Evolutionary conservation across 2,888 invertebrate species (phyloP).

Genomic region (Siphlonurus alternatus): DNA sequence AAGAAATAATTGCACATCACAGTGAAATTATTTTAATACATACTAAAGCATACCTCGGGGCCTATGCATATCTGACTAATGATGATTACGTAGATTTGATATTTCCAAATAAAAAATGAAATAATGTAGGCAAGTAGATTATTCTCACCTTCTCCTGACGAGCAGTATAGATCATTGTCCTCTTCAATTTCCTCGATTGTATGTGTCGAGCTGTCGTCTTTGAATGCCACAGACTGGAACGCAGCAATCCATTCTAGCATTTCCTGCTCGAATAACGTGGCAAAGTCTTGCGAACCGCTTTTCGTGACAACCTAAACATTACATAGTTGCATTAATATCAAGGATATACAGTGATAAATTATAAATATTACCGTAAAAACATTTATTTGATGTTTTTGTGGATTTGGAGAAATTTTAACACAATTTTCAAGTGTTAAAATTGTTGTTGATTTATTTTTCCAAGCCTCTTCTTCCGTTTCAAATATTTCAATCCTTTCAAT

Average conservation of each 20-base stretch:
- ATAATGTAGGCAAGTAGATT: too few species aligned
- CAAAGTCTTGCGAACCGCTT: slow-evolving; percentile 39
- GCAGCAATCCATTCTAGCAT: slow-evolving; percentile 62
- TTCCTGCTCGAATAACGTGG: slow-evolving; percentile 45
- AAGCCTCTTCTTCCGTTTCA: slow-evolving; percentile 56
- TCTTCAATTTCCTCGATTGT: slow-evolving; percentile 73
- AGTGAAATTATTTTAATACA: too few species aligned
- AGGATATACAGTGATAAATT: too few species aligned
- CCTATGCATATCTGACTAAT: too few species aligned
- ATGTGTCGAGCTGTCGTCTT: slow-evolving; percentile 41
- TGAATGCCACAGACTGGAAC: slow-evolving; percentile 63
- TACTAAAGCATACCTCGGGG: too few species aligned
- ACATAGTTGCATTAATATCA: too few species aligned
- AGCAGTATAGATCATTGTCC: slow-evolving; percentile 77
- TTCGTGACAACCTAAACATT: slow-evolving; percentile 49
- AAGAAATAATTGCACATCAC: too few species aligned
- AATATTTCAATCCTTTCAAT: slow-evolving; percentile 73
- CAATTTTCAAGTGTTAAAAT: slow-evolving; percentile 77
- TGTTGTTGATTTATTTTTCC: slow-evolving; percentile 41
- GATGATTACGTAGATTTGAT: too few species aligned
- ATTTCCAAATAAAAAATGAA: too few species aligned
- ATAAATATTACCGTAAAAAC: slow-evolving; percentile 33
- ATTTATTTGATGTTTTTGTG: slow-evolving; percentile 30
- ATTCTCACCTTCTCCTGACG: slow-evolving; percentile 45
- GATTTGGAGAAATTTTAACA: slow-evolving; percentile 47